phyloP scores from a whole-genome alignment of 2,797 vertebrate species.

The Hirundo rustica region DNA sequence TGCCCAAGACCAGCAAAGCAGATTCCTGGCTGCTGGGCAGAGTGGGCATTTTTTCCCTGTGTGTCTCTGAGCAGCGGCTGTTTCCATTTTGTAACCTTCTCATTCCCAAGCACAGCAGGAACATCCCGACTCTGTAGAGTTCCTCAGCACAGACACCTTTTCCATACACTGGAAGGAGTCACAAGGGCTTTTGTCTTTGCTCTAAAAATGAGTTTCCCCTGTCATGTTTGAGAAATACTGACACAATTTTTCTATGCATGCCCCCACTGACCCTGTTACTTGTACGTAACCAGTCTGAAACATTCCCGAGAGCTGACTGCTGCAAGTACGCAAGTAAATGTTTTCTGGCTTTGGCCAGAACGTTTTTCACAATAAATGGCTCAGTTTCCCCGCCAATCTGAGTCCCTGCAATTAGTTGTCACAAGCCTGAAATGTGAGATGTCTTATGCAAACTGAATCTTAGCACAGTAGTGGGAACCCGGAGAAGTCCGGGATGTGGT shows the following conservation, averaged over 20 bases:
- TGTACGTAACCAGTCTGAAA: not conserved
- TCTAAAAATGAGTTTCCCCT: not conserved
- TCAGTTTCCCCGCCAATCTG: not conserved
- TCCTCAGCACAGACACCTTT: not conserved
- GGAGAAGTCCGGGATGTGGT: not conserved
- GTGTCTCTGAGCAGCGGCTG: not conserved
- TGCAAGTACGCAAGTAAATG: not conserved
- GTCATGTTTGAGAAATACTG: not conserved
- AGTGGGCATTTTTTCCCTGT: not conserved
- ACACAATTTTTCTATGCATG: not conserved
- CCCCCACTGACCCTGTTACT: not conserved
- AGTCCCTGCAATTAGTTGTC: not conserved
- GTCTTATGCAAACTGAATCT: not conserved
- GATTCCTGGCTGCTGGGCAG: not conserved
- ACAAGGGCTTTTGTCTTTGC: not conserved
- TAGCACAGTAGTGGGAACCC: not conserved
- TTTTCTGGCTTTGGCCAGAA: not conserved
- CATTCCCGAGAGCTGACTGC: not conserved
- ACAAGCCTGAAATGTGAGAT: not conserved
- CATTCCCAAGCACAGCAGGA: not conserved
- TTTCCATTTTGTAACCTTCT: not conserved
- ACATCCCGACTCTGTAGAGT: not conserved
- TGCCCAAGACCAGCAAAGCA: not conserved
- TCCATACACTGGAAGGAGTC: not conserved
- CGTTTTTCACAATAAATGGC: not conserved